phyloP scores from a whole-genome alignment of 2,113 vertebrate species.

The Saimiri boliviensis region DNA sequence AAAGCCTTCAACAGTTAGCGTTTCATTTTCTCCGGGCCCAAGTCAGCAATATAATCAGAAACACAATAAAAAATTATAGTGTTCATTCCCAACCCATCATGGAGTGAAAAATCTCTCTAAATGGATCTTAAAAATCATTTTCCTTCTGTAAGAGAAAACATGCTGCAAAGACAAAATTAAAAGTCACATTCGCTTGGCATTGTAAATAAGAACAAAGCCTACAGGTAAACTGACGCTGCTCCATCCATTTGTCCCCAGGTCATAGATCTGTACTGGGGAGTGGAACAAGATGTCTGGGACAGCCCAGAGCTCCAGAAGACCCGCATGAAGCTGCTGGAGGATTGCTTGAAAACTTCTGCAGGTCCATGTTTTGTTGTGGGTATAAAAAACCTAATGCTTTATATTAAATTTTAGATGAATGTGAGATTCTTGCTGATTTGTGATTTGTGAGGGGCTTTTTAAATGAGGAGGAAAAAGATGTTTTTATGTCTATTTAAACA shows the following conservation, averaged over 20 bases:
- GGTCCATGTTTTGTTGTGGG: conserved; percentile 99
- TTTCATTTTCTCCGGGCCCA: conserved; percentile 60
- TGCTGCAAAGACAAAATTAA: not conserved
- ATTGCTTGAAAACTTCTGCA: conserved; percentile 97
- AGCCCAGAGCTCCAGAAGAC: conserved; percentile 94
- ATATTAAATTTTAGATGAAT: conserved; percentile 59
- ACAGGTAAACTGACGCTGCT: conserved; percentile 25
- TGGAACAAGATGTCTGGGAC: conserved; percentile 95
- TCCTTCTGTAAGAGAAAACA: not conserved
- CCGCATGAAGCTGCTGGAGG: conserved; percentile 96
- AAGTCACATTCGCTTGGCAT: not conserved
- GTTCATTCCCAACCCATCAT: not conserved
- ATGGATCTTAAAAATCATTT: conserved; percentile 28
- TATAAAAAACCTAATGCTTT: conserved; percentile 87
- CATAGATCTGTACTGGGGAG: conserved; percentile 98
- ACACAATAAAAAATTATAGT: conserved; percentile 24
- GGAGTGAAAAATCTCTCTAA: not conserved
- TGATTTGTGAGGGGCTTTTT: conserved; percentile 30
- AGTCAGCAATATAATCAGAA: conserved; percentile 50
- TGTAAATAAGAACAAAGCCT: not conserved
- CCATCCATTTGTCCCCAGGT: conserved; percentile 85
- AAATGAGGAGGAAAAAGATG: not conserved
- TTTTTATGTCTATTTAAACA: conserved; percentile 4
- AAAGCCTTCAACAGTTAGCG: conserved; percentile 43
- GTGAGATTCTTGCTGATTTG: conserved; percentile 34